These are phyloP conservation scores for Centropristis striata DNA, from an alignment of 2,113 vertebrate genomes.

Conservation along the genomic window DNA sequence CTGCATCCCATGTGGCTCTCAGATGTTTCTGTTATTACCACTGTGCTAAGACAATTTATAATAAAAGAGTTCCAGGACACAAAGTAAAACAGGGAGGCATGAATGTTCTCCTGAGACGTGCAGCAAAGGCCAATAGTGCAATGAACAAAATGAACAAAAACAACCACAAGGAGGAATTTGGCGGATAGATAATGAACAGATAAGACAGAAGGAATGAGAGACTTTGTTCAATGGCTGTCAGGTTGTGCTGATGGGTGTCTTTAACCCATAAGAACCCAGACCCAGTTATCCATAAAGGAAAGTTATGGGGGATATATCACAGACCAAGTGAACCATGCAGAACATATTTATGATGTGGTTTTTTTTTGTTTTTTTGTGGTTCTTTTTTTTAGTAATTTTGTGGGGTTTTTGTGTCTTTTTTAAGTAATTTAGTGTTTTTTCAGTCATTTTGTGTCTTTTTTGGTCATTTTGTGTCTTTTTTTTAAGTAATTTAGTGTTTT, in stretches of 20 bases:
- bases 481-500: too few species aligned
- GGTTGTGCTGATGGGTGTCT: constrained; percentile 57
- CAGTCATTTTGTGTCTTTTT: too few species aligned
- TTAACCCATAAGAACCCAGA: too few species aligned
- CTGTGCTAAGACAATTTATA: constrained; percentile 64
- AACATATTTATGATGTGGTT: too few species aligned
- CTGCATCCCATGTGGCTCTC: constrained; percentile 68
- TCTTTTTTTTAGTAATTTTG: too few species aligned
- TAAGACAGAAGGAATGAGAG: constrained; percentile 44
- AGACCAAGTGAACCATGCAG: too few species aligned
- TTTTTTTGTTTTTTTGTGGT: too few species aligned
- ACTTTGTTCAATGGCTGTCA: constrained; percentile 50
- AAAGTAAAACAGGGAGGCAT: constrained; percentile 38
- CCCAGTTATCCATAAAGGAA: too few species aligned
- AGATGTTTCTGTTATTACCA: constrained; percentile 75
- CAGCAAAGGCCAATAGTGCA: constrained; percentile 33
- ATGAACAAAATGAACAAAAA: constrained; percentile 36
- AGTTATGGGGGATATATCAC: too few species aligned
- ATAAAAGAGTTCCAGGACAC: constrained; percentile 35
- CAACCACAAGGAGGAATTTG: constrained; percentile 25
- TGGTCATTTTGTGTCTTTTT: too few species aligned
- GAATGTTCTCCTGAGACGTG: constrained; percentile 18
- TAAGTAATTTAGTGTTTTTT: too few species aligned
- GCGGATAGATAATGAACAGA: constrained; percentile 46
- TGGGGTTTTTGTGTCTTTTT: too few species aligned